Conservation (phyloP, 2,113 vertebrate genomes). For the Thalassarche chlororhynchos region DNA sequence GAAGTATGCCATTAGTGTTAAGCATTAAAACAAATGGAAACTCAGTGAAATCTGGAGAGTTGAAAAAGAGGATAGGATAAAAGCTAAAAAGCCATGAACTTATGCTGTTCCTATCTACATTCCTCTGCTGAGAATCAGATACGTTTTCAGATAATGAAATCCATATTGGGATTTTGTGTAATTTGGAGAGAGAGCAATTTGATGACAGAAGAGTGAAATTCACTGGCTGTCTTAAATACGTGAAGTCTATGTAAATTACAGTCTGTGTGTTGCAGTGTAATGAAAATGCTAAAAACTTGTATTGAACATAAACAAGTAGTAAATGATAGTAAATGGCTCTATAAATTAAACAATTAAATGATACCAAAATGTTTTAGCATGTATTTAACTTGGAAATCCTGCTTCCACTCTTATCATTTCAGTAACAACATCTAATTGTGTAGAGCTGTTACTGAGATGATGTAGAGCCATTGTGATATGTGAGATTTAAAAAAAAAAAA, state of each 20-base stretch:
- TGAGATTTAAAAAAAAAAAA: background rate
- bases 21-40: background rate
- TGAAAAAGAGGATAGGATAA: background rate
- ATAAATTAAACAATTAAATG: background rate
- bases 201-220: background rate
- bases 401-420: background rate
- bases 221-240: background rate
- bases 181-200: background rate
- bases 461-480: background rate
- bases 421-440: background rate
- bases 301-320: background rate
- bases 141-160: background rate
- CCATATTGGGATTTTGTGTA: background rate
- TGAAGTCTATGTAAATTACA: background rate
- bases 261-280: background rate
- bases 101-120: rapidly evolving
- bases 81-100: background rate
- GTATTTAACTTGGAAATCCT: background rate
- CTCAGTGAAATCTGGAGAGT: background rate
- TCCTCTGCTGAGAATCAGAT: background rate
- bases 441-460: background rate
- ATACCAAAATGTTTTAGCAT: background rate
- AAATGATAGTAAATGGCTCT: background rate
- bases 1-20: background rate
- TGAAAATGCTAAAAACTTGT: background rate